These are phyloP conservation scores for Pelecanoides urinatrix DNA, from an alignment of 2,113 vertebrate genomes.

Conservation along the genomic window DNA sequence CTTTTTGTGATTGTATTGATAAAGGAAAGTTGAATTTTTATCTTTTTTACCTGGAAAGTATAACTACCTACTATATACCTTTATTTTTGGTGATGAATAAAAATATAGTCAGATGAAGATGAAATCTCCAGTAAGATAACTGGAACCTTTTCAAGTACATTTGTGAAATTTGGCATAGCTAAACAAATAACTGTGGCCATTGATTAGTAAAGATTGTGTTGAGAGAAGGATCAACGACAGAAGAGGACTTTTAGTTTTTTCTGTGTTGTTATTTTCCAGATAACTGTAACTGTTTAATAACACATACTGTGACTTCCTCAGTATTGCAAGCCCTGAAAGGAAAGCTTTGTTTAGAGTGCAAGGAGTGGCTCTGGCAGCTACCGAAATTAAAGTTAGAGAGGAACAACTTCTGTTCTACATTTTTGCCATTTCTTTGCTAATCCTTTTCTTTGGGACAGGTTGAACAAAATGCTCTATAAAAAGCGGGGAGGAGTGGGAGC, in stretches of 20 bases:
- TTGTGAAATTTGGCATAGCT: not conserved
- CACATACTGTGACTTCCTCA: not conserved
- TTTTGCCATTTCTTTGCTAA: not conserved
- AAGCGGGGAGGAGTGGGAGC: not conserved
- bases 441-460: not conserved
- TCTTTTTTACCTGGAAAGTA: not conserved
- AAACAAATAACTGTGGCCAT: not conserved
- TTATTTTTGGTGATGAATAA: not conserved
- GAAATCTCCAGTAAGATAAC: not conserved
- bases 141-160: not conserved
- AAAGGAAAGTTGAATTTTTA: not conserved
- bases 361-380: not conserved
- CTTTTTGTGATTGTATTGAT: not conserved
- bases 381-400: not conserved
- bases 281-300: not conserved
- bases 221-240: not conserved
- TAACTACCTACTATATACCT: not conserved
- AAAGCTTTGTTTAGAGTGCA: not conserved
- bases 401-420: not conserved
- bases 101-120: not conserved
- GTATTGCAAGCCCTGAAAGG: not conserved
- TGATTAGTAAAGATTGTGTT: not conserved
- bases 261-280: not conserved
- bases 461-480: not conserved
- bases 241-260: not conserved